phyloP scores from a whole-genome alignment of 1,140 invertebrate genomes.

The Aporrectodea caliginosa region DNA sequence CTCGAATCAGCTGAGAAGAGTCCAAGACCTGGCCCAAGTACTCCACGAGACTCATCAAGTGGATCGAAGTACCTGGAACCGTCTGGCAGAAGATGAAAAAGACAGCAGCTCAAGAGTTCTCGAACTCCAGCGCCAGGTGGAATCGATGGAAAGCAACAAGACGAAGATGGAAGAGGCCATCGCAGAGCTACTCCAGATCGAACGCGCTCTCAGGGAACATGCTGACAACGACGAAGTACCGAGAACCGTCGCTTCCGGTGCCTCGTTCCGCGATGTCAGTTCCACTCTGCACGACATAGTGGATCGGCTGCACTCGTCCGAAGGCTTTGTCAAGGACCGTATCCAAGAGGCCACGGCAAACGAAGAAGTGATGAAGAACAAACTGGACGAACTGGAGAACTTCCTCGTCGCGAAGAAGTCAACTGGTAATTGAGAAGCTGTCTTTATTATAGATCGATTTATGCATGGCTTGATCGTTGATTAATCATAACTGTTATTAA shows the following conservation, averaged over 20 bases:
- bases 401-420: not conserved
- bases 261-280: not conserved
- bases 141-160: not conserved
- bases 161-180: not conserved
- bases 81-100: too few species aligned
- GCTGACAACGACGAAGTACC: not conserved
- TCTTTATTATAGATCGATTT: too few species aligned
- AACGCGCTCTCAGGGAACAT: not conserved
- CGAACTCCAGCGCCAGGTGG: not conserved
- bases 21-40: too few species aligned
- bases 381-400: not conserved
- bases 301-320: not conserved
- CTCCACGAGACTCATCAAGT: too few species aligned
- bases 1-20: too few species aligned
- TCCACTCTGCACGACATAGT: not conserved
- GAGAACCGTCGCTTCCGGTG: not conserved
- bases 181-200: not conserved
- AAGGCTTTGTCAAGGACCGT: not conserved
- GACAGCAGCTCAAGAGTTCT: not conserved
- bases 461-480: too few species aligned
- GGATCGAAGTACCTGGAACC: too few species aligned
- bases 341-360: not conserved
- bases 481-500: too few species aligned
- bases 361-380: not conserved
- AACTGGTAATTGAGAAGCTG: too few species aligned